A percentile compares a stretch with the other conserved stretches of the same genome.
Evolutionary conservation across 1,140 invertebrate genomes (phyloP).

Genomic region (Sminthurinus signatus): DNA sequence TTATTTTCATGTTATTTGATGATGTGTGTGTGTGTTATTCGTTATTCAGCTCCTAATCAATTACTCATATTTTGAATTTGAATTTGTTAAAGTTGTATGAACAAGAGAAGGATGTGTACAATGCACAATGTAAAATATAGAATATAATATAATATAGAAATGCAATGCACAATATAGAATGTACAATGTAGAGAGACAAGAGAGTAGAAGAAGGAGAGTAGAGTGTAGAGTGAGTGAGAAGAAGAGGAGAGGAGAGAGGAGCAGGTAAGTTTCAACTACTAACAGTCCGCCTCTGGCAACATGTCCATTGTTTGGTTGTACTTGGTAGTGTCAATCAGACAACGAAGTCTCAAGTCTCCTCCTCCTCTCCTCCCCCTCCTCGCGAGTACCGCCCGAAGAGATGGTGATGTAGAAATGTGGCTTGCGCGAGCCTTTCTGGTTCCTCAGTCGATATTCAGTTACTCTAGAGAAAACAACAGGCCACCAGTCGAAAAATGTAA

Average conservation of each 20-base stretch:
- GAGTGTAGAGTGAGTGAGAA: neutral
- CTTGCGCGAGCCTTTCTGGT: slow-evolving; percentile 41
- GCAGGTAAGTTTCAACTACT: too few relatives aligned
- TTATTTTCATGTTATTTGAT: too few relatives aligned
- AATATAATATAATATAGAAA: too few relatives aligned
- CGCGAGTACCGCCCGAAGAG: slow-evolving; percentile 28
- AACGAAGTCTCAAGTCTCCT: slow-evolving; percentile 34
- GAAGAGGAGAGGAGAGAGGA: neutral
- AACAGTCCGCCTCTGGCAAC: slow-evolving; percentile 39
- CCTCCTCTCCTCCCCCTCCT: slow-evolving; percentile 33
- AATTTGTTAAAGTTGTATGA: neutral
- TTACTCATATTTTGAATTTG: slow-evolving; percentile 29
- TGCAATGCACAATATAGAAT: too few relatives aligned
- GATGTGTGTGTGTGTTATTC: too few relatives aligned
- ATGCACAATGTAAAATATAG: too few relatives aligned
- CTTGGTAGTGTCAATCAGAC: slow-evolving; percentile 40
- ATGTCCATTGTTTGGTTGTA: slow-evolving; percentile 36
- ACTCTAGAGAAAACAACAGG: slow-evolving; percentile 35
- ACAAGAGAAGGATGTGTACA: neutral
- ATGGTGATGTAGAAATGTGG: slow-evolving; percentile 34
- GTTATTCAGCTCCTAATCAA: slow-evolving; percentile 14
- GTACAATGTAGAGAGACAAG: neutral
- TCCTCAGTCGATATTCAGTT: slow-evolving; percentile 38
- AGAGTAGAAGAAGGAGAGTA: neutral
- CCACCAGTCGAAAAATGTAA: neutral